Base-by-base conservation (phyloP, 92 coral and sea anemone species). In the Parazoanthus darwini region DNA sequence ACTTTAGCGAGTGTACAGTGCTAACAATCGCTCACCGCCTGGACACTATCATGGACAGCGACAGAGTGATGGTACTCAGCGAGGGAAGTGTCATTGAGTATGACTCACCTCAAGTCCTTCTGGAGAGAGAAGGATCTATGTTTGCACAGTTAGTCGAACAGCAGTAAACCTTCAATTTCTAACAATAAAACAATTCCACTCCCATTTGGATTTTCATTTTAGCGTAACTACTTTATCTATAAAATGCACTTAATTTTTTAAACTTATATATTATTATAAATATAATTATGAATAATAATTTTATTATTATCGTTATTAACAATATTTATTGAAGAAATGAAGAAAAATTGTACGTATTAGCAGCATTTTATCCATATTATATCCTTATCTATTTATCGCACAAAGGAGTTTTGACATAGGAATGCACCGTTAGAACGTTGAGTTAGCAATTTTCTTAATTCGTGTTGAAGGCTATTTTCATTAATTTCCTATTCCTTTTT, bases 31-130 rank as follows among this genome's bases (percentile, higher is more conserved):
- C 86, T 46, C 86, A 82, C 43, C 67, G 86, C 67, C n/a, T 82
- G 39, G 86, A 82, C 63, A 83, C 87, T 9, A 83, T 83, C 6
- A 83, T 83, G 87, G 87, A 83, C 66, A 83, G 87, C 43, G 87
- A 83, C 74, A 16, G 87, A 38, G 78, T 83, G 33, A n/a, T 83
- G 77, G 87, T 83, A 26, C 73, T 83, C 42, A 83, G 78, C 22
- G 87, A 83, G 36, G 87, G 87, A 15, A 83, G 42, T 39, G 42
- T 83, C 14, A 46, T 25, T 13, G 87, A 83, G 46, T 83, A 43
- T 26, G 87, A 83, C 66, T 83, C 87, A 43, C 87, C 87, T 6
- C 8, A 23, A 13, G 87, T 42, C 37, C 59, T 83, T 22, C 87
- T 83, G 35, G 77, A 67, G 43, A 67, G 36, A 44, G 63, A 44